Conservation (phyloP, 1,140 invertebrate genomes). For the Prorops nasuta region DNA sequence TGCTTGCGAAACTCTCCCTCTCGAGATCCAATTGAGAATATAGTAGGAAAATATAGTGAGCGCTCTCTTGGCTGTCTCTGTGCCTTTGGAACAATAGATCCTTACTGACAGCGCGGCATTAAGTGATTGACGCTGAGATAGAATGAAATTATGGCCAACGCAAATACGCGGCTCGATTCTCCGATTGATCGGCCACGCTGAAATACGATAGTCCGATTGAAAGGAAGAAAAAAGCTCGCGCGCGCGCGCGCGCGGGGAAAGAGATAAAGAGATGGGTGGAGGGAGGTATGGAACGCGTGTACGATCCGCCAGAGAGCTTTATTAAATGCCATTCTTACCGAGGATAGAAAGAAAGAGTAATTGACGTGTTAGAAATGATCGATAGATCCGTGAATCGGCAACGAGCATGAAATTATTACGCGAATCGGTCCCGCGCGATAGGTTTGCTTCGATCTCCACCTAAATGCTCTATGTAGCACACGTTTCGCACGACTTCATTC, state of each 20-base stretch:
- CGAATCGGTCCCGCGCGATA: too few relatives aligned
- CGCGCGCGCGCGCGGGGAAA: too few relatives aligned
- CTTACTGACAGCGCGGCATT: not conserved
- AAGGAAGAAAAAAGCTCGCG: not conserved
- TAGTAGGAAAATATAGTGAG: too few relatives aligned
- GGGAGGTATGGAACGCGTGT: too few relatives aligned
- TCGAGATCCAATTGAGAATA: too few relatives aligned
- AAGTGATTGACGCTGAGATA: not conserved
- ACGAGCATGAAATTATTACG: not conserved
- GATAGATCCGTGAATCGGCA: not conserved
- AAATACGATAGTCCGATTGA: not conserved
- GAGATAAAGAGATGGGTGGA: too few relatives aligned
- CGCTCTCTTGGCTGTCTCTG: too few relatives aligned
- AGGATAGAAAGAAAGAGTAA: not conserved
- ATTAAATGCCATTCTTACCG: not conserved
- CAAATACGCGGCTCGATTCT: not conserved
- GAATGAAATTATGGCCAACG: not conserved
- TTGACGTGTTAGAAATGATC: not conserved
- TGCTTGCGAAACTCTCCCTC: constrained; percentile 22
- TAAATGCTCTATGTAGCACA: not conserved
- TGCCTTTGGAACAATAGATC: not conserved
- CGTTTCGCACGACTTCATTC: not conserved
- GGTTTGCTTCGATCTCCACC: not conserved
- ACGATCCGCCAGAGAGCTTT: too few relatives aligned
- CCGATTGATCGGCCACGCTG: too few relatives aligned